phyloP scores from a whole-genome alignment of 2,113 vertebrate species.

The Trematomus loennbergii region DNA sequence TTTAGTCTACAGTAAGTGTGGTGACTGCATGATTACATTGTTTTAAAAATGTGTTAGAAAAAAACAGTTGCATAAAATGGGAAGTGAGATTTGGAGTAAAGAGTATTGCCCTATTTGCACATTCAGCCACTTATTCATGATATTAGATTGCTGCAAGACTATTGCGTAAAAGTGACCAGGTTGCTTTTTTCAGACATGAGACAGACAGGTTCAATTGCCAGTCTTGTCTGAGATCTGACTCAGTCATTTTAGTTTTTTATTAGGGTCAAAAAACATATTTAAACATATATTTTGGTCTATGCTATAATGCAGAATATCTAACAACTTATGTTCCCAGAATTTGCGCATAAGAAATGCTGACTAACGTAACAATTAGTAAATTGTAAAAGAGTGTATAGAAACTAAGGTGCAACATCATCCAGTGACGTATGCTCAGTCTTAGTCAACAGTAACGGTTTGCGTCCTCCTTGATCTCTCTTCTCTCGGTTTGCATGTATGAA shows the following conservation, averaged over 20 bases:
- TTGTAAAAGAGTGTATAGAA: not conserved
- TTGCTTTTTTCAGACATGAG: not conserved
- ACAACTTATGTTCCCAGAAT: not conserved
- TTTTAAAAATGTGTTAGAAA: not conserved
- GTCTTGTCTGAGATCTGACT: too few relatives aligned
- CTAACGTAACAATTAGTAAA: too few relatives aligned
- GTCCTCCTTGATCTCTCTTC: conserved; percentile 38
- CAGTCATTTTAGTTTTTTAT: not conserved
- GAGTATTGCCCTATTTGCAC: too few relatives aligned
- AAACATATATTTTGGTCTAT: not conserved
- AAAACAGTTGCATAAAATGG: too few relatives aligned
- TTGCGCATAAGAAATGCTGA: conserved; percentile 1
- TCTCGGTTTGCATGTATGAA: conserved; percentile 61
- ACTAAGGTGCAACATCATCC: conserved; percentile 10
- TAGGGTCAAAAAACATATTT: not conserved
- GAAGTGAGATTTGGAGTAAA: too few relatives aligned
- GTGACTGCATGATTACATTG: too few relatives aligned
- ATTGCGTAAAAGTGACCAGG: not conserved
- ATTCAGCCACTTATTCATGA: not conserved
- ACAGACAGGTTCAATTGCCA: not conserved
- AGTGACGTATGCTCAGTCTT: conserved; percentile 28
- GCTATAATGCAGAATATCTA: not conserved
- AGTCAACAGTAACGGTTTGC: conserved; percentile 68
- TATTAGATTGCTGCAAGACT: not conserved
- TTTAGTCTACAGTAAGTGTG: not conserved